Base-by-base conservation (phyloP, 2,888 invertebrate genomes). In the Saturnia japonica region DNA sequence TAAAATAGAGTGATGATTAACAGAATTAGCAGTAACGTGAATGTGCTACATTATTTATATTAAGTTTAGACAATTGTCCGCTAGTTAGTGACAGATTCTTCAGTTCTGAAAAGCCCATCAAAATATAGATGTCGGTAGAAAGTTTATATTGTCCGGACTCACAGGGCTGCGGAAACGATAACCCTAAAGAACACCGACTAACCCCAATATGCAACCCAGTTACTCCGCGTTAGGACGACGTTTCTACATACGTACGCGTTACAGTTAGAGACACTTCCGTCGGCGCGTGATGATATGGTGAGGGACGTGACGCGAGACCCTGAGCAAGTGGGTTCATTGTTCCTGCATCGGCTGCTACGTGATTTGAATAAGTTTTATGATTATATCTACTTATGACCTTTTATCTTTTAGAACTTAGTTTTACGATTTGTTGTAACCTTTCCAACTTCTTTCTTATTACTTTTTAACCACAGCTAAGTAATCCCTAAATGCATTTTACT, bases 201-300 rank as follows among this genome's bases (percentile, higher is more conserved):
- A 83, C 90, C 91, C 84, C 82, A 73, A 90, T 87, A 78, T 70
- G 66, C 85, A 81, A 87, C 89, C 90, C 79, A 87, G 84, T 83
- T 87, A 11, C 45, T 28, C 76, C 75, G 69, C 71, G 74, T 77
- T 83, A 84, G 88, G 85, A 83, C 87, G 85, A 73, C 78, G 74
- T 85, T 85, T 82, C 82, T 85, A 78, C 84, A 85, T 86, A 80
- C 79, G 82, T 79, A 72, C 74, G 69, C 72, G 80, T 78, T 79
- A 90, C 91, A 87, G 91, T 91, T 91, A 89, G 80, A 70, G 76
- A 77, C 71, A 80, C 84, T 87, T 90, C 89, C 89, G 85, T 73
- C 75, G 79, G 76, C 75, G 74, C 82, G 79, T 81, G 82, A 81
- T 78, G 76, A 81, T 86, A 85, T 85, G 86, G 83, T 70, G 22